Percentiles rank a stretch among this genome's conserved stretches.
phyloP scores from a whole-genome alignment of 2,888 invertebrate species.

The Cephus rjabovi region DNA sequence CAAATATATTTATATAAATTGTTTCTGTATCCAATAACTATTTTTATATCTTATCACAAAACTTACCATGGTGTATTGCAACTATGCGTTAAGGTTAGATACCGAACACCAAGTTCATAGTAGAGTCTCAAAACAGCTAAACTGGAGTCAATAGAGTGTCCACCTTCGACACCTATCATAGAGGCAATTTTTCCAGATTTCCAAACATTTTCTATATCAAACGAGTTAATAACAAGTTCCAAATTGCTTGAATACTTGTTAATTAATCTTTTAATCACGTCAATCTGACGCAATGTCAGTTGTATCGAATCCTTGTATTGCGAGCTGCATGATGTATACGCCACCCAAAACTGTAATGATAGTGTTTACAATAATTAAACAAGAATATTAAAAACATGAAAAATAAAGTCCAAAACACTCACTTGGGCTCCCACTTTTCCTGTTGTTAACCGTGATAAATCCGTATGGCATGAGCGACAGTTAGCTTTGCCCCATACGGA shows the following conservation, averaged over 20 bases:
- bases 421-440: conserved; percentile 72
- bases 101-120: conserved; percentile 72
- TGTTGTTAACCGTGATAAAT: conserved; percentile 67
- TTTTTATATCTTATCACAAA: conserved; percentile 21
- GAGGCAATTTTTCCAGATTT: conserved; percentile 70
- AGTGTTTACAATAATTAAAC: neutral
- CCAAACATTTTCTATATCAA: conserved; percentile 53
- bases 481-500: conserved; percentile 59
- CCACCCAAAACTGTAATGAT: conserved; percentile 72
- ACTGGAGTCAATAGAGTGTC: conserved; percentile 73
- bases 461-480: conserved; percentile 67
- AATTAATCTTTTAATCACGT: conserved; percentile 71
- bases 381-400: too few species aligned
- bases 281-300: conserved; percentile 72
- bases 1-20: too few species aligned
- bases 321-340: conserved; percentile 69
- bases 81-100: conserved; percentile 73
- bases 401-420: conserved; percentile 27
- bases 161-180: conserved; percentile 73
- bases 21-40: conserved; percentile 44
- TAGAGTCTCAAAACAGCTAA: conserved; percentile 70
- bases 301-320: conserved; percentile 71
- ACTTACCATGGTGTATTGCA: conserved; percentile 73
- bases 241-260: conserved; percentile 64
- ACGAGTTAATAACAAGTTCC: conserved; percentile 61